Base-by-base conservation (phyloP, 2,888 invertebrate species). In the Stenchaetothrips biformis region DNA sequence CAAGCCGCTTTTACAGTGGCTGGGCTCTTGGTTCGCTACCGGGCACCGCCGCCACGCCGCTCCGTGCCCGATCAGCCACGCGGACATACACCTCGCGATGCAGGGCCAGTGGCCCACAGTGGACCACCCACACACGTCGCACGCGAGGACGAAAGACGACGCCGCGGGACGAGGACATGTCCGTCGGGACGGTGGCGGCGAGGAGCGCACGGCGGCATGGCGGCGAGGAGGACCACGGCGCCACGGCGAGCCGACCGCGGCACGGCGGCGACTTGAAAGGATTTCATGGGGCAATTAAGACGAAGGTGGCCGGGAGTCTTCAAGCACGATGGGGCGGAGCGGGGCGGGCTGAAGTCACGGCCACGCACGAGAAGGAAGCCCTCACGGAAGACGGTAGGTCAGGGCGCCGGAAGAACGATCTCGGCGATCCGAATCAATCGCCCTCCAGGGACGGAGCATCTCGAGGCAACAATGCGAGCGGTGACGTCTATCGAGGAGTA, bases 221-320 rank as follows among this genome's bases (percentile, higher is more conserved):
- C 8, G 67, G 67, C 67, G 67, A 25, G 67, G 67, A 13, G 53
- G 53, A 53, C 9, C 67, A 25, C 21, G 67, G 21, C 67, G 67
- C 8, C 67, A 67, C n/a, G 67, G 25, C 21, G 21, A 21, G 21
- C 21, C 21, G 67, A 7, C n/a, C 21, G 21, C 67, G 25, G 67
- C 21, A 21, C 21, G 67, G 67, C 67, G 67, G 67, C 67, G 25
- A 74, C 67, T 74, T 74, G 67, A 74, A 74, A 74, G 67, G 67
- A 74, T 74, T 74, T 74, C 67, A 74, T 74, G 67, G 21, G 25
- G 67, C 67, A 74, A 74, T 74, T 74, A 74, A 74, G 67, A 74
- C 25, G 67, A 21, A 74, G 67, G 67, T 74, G 67, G 67, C 67
- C 67, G 25, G 67, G 67, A 74, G 67, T 74, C 67, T 74, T 21